Conservation (phyloP, 2,113 vertebrate species). For the Crotophaga sulcirostris region DNA sequence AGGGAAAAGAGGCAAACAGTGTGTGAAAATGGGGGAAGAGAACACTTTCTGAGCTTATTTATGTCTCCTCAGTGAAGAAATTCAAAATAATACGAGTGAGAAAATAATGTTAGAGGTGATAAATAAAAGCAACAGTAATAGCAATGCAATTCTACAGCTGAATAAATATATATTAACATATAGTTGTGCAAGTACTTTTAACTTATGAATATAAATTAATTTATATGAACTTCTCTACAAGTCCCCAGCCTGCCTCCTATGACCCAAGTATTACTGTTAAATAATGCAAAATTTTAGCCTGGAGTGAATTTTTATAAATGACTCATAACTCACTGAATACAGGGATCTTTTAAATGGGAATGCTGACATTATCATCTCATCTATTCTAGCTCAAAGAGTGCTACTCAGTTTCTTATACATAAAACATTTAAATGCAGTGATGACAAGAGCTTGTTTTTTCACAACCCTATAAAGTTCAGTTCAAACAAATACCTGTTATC, state of each 20-base stretch:
- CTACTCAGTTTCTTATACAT: background rate
- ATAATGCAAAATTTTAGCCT: background rate
- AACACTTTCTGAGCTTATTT: background rate
- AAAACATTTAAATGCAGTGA: conserved; percentile 34
- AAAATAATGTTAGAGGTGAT: background rate
- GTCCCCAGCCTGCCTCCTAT: background rate
- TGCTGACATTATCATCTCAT: background rate
- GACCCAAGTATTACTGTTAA: background rate
- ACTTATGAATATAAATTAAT: background rate
- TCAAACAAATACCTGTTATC: conserved; percentile 37
- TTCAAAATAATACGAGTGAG: background rate
- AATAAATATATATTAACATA: background rate
- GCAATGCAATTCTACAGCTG: background rate
- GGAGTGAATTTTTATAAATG: background rate
- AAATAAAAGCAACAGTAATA: background rate
- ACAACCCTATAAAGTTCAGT: conserved; percentile 40
- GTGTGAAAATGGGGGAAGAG: background rate
- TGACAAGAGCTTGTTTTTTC: conserved; percentile 45
- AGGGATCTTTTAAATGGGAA: conserved; percentile 18
- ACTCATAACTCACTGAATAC: background rate
- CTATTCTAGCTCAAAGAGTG: background rate
- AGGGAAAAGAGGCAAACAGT: background rate
- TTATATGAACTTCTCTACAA: background rate
- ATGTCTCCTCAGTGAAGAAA: background rate
- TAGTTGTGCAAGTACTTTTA: background rate